These are phyloP conservation scores for Athripsodes cinereus DNA, from an alignment of 2,888 invertebrate genomes.

Conservation along the genomic window DNA sequence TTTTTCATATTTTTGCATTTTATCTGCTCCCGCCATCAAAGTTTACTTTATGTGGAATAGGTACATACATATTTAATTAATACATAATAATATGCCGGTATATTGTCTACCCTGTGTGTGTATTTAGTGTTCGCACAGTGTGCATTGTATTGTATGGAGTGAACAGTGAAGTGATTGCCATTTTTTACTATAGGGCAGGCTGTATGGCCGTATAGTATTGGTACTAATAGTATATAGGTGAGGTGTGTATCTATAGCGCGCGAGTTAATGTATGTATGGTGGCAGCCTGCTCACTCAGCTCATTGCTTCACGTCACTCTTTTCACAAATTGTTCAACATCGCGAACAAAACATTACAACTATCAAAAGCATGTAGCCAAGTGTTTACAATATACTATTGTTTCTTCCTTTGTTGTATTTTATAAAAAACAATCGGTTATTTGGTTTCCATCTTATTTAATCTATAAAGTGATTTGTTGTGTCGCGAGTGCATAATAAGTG, in stretches of 20 bases:
- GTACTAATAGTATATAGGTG: no score
- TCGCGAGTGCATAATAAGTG: conserved; percentile 16
- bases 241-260: neutral
- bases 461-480: conserved; percentile 13
- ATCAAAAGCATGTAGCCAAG: conserved; percentile 25
- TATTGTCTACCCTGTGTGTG: conserved; percentile 24
- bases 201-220: no score
- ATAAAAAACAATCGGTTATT: neutral
- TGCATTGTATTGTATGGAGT: no score
- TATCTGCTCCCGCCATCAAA: neutral
- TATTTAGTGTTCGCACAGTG: neutral
- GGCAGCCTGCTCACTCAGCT: conserved; percentile 24
- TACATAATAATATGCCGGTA: conserved; percentile 22
- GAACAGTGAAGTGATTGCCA: neutral
- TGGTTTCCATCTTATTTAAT: neutral
- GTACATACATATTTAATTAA: conserved; percentile 11
- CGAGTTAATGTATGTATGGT: neutral
- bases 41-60: no score
- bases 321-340: no score
- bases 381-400: conserved; percentile 23
- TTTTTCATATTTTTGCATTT: no score
- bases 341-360: conserved; percentile 23
- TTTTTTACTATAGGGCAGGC: no score
- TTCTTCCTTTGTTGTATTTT: conserved; percentile 19
- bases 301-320: conserved; percentile 23